Evolutionary conservation across 2,797 vertebrate species (phyloP).

Genomic region (Anableps anableps): DNA sequence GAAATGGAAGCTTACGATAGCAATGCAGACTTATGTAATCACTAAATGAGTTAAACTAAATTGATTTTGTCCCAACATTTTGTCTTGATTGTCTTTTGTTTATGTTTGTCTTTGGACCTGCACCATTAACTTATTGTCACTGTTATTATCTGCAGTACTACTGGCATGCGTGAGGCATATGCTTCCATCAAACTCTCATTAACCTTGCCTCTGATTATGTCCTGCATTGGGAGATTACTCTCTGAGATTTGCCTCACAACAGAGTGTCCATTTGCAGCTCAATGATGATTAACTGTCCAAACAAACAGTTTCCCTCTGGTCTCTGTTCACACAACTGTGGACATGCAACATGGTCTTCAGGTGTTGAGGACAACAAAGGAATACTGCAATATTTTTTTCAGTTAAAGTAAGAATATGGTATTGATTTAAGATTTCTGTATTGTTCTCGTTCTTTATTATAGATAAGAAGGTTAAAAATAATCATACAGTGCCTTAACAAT

Average conservation of each 20-base stretch:
- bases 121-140: slow-evolving; percentile 73
- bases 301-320: slow-evolving; percentile 68
- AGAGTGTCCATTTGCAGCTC: slow-evolving; percentile 71
- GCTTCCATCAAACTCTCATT: slow-evolving; percentile 83
- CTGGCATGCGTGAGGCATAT: slow-evolving; percentile 72
- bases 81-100: slow-evolving; percentile 72
- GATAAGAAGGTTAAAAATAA: neutral
- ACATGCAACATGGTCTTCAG: slow-evolving; percentile 33
- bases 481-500: neutral
- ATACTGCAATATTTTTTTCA: neutral
- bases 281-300: slow-evolving; percentile 75
- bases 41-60: slow-evolving; percentile 55
- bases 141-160: slow-evolving; percentile 65
- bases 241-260: slow-evolving; percentile 64
- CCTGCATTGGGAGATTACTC: slow-evolving; percentile 70
- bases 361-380: slow-evolving; percentile 28
- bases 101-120: slow-evolving; percentile 73
- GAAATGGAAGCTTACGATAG: slow-evolving; percentile 16
- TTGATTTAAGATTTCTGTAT: neutral
- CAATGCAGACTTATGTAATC: slow-evolving; percentile 40
- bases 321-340: slow-evolving; percentile 45
- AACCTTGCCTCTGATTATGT: slow-evolving; percentile 82
- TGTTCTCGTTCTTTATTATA: neutral
- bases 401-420: slow-evolving; percentile 12
- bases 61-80: slow-evolving; percentile 61